These are phyloP conservation scores for Craseonycteris thonglongyai DNA, from an alignment of 2,113 vertebrate genomes.

Conservation along the genomic window DNA sequence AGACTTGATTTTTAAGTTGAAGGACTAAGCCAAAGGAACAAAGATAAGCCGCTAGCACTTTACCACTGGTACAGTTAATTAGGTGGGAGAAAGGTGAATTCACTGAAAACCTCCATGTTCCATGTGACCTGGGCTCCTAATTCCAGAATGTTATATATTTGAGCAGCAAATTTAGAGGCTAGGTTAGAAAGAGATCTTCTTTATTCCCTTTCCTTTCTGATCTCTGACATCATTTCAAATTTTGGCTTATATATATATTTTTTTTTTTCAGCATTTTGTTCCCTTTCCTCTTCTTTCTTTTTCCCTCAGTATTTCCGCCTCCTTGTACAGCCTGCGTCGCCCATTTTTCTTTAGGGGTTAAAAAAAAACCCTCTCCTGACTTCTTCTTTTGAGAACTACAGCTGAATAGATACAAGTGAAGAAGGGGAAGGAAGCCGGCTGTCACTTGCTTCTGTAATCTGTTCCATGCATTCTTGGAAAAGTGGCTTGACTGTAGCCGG, in stretches of 20 bases:
- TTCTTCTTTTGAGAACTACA: slow-evolving; percentile 34
- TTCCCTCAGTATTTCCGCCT: slow-evolving; percentile 12
- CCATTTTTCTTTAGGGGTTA: neutral
- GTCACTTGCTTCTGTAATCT: slow-evolving; percentile 42
- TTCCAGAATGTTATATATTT: neutral
- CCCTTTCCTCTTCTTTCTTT: neutral
- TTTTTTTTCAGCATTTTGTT: neutral
- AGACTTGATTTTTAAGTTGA: slow-evolving; percentile 25
- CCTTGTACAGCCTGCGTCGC: slow-evolving; percentile 4
- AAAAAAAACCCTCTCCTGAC: neutral
- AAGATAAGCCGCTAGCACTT: neutral
- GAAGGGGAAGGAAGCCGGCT: slow-evolving; percentile 38
- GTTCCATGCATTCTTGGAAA: slow-evolving; percentile 50
- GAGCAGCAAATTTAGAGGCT: neutral
- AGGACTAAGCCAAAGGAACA: neutral
- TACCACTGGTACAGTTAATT: neutral
- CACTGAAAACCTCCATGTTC: neutral
- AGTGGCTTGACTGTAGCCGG: neutral
- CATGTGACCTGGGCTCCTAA: neutral
- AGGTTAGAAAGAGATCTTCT: neutral
- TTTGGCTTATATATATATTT: neutral
- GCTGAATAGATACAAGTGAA: slow-evolving; percentile 8
- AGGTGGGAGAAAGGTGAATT: neutral
- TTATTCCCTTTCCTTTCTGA: neutral
- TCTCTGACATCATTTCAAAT: neutral